Evolutionary conservation across 2,888 invertebrate species (phyloP).

Genomic region (Allolobophora icterica): DNA sequence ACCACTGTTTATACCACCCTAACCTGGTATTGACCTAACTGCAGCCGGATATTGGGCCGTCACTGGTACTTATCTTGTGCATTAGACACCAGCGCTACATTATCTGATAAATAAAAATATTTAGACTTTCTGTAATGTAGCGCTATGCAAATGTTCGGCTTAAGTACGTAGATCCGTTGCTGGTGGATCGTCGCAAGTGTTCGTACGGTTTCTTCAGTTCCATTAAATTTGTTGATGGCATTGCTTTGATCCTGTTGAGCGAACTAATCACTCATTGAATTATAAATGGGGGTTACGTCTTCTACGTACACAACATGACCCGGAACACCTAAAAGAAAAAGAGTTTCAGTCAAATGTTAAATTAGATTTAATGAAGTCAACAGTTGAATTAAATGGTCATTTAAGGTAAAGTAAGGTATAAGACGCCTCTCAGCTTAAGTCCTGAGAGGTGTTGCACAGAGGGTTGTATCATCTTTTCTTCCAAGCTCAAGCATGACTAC

Average conservation of each 20-base stretch:
- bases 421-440: not conserved
- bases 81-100: too few species aligned
- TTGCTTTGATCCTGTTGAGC: not conserved
- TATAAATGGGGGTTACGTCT: not conserved
- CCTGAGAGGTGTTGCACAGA: not conserved
- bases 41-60: too few species aligned
- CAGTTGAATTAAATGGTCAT: not conserved
- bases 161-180: not conserved
- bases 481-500: too few species aligned
- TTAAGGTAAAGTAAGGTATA: not conserved
- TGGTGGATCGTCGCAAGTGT: not conserved
- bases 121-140: not conserved
- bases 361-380: not conserved
- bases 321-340: not conserved
- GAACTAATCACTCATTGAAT: not conserved
- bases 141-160: too few species aligned
- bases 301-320: not conserved
- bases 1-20: too few species aligned
- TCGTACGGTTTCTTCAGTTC: too few species aligned
- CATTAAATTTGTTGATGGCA: not conserved
- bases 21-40: too few species aligned
- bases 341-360: not conserved
- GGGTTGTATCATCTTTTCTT: not conserved
- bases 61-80: too few species aligned
- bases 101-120: too few species aligned